Conservation (phyloP, 2,797 vertebrate species). For the Cryptoprocta ferox region DNA sequence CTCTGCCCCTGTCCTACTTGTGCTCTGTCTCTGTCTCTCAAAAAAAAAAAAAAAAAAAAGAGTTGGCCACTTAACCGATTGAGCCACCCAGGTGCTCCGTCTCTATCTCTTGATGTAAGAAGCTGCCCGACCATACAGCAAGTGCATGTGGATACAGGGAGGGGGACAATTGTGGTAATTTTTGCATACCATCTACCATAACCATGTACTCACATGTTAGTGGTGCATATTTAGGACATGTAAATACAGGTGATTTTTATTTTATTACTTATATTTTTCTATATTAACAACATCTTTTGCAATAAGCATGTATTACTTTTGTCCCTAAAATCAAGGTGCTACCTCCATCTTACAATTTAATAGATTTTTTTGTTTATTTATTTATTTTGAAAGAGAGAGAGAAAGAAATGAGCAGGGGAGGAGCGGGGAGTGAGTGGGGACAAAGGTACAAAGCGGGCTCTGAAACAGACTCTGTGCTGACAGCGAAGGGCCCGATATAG, state of each 20-base stretch:
- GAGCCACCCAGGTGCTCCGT: no score
- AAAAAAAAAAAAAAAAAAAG: no score
- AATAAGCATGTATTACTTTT: neutral
- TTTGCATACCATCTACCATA: neutral
- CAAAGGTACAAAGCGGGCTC: no score
- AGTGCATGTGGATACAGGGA: neutral
- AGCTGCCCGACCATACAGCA: neutral
- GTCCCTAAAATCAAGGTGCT: conserved; percentile 1
- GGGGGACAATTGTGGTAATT: neutral
- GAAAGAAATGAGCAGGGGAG: no score
- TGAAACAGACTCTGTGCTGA: no score
- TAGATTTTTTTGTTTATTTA: no score
- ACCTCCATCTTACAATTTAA: neutral
- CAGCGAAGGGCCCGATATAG: no score
- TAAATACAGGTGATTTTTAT: neutral
- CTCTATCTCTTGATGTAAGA: neutral
- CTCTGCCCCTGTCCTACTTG: no score
- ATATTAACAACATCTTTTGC: neutral
- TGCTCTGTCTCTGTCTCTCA: no score
- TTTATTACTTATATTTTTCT: neutral
- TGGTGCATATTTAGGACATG: neutral
- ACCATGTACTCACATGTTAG: neutral
- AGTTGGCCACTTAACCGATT: no score
- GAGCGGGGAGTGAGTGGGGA: no score
- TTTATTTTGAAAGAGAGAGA: no score